Conservation (phyloP, 1,140 invertebrate species). For the Geopemphigus sp. region DNA sequence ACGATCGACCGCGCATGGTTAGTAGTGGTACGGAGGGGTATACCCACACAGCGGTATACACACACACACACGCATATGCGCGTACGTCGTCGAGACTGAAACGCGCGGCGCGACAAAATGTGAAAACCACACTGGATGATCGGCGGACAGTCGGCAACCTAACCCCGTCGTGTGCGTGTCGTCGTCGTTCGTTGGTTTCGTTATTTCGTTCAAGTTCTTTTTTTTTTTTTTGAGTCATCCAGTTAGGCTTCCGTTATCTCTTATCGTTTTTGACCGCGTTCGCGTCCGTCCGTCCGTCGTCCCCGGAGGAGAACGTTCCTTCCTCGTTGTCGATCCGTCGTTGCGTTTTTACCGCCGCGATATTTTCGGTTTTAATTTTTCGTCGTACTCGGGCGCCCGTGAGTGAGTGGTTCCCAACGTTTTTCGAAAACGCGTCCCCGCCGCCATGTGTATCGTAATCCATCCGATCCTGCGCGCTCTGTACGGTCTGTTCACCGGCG, state of each 20-base stretch:
- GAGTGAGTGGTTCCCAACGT: too few species aligned
- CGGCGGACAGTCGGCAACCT: slow-evolving; percentile 28
- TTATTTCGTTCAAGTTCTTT: too few species aligned
- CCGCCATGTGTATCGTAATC: slow-evolving; percentile 32
- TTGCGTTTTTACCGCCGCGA: neutral
- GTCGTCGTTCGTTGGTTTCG: neutral
- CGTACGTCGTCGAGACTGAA: neutral
- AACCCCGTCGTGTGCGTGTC: neutral
- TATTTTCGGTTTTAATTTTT: neutral
- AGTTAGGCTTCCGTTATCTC: too few species aligned
- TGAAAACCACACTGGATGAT: slow-evolving; percentile 12
- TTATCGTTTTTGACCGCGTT: too few species aligned
- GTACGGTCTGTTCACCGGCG: slow-evolving; percentile 20
- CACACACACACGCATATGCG: neutral
- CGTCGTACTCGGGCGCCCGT: neutral
- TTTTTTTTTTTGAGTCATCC: too few species aligned
- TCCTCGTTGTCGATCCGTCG: neutral
- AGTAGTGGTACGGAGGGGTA: neutral
- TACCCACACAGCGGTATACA: too few species aligned
- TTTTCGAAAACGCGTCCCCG: neutral
- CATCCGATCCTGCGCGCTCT: slow-evolving; percentile 39
- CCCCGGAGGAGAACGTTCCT: neutral
- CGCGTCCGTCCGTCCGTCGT: neutral
- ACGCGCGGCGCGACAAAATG: slow-evolving; percentile 21
- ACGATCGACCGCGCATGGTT: neutral